These are phyloP conservation scores for Furcifer pardalis DNA, from an alignment of 2,797 vertebrate genomes.

Conservation along the genomic window DNA sequence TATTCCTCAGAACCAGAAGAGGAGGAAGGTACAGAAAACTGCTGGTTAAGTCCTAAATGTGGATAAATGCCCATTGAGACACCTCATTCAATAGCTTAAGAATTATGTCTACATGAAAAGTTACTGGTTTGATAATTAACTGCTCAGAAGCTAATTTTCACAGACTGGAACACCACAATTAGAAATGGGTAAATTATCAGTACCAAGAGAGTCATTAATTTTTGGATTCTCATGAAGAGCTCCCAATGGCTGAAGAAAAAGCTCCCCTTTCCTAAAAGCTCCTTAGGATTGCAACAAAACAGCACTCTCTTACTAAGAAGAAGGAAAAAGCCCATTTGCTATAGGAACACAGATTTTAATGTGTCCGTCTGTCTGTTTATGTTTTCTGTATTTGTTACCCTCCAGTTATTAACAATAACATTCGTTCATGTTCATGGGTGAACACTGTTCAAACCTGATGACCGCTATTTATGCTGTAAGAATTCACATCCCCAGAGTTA, in stretches of 20 bases:
- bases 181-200: conserved; percentile 18
- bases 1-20: background rate
- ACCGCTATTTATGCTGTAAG: conserved; percentile 12
- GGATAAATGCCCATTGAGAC: conserved; percentile 27
- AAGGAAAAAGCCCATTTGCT: background rate
- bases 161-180: conserved; percentile 42
- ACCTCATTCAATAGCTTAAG: conserved; percentile 4
- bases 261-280: background rate
- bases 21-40: background rate
- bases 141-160: conserved; percentile 37
- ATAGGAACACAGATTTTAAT: background rate
- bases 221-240: conserved; percentile 1
- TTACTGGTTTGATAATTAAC: conserved; percentile 49
- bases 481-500: conserved; percentile 15
- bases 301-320: conserved; percentile 9
- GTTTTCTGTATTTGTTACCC: background rate
- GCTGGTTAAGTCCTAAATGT: background rate
- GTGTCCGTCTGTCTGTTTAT: too few species aligned
- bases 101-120: conserved; percentile 1
- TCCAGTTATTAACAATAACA: conserved; percentile 39
- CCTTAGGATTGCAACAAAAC: background rate
- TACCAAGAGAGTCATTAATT: conserved; percentile 29
- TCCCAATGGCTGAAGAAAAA: background rate
- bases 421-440: conserved; percentile 9
- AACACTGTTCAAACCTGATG: background rate